These are phyloP conservation scores for Antrozous pallidus DNA, from an alignment of 2,797 vertebrate genomes.

Conservation along the genomic window DNA sequence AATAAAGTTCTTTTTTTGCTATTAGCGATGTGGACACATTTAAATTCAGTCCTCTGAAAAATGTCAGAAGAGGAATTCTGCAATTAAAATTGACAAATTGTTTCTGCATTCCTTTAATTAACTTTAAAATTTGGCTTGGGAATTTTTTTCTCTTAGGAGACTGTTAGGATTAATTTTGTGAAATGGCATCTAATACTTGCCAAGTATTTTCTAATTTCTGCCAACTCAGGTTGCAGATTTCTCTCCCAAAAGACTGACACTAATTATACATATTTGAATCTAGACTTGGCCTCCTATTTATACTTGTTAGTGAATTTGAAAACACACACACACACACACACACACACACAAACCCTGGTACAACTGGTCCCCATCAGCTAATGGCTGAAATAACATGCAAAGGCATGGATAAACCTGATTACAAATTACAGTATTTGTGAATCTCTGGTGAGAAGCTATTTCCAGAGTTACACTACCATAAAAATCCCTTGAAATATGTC, in stretches of 20 bases:
- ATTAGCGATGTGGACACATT: background rate
- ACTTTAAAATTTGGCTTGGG: background rate
- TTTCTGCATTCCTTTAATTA: background rate
- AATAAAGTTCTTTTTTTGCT: constrained; percentile 35
- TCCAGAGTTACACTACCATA: background rate
- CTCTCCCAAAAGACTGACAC: background rate
- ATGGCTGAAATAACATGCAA: background rate
- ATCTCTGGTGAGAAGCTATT: background rate
- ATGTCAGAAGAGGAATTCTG: background rate
- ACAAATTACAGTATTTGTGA: background rate
- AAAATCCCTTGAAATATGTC: background rate
- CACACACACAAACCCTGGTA: background rate
- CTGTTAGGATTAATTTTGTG: background rate
- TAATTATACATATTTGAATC: background rate
- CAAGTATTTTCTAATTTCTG: constrained; percentile 14
- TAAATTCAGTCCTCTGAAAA: background rate
- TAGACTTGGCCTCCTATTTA: background rate
- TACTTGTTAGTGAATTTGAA: background rate
- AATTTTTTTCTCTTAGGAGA: background rate
- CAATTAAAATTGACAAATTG: background rate
- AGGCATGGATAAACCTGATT: background rate
- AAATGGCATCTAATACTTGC: constrained; percentile 3
- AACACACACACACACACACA: background rate
- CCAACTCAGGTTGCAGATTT: background rate
- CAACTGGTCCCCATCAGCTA: background rate